Conservation (phyloP, 1,140 invertebrate genomes). For the Heliconius hewitsoni region DNA sequence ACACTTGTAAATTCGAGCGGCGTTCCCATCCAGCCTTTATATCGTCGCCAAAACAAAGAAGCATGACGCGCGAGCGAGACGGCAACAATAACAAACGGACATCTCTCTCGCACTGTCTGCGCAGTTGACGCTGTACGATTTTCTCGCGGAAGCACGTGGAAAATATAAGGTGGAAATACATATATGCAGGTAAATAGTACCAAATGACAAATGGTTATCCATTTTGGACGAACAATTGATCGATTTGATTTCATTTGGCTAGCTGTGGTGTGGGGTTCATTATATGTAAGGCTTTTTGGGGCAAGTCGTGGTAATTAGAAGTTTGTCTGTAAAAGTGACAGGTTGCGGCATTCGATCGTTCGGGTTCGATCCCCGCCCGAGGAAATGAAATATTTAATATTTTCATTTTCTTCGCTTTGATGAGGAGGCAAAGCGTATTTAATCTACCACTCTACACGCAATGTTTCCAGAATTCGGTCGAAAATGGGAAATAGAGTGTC, state of each 20-base stretch:
- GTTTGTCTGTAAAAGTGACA: no score
- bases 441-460: no score
- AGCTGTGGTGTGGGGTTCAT: conserved; percentile 46
- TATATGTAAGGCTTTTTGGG: not conserved
- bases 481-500: no score
- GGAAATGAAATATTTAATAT: no score
- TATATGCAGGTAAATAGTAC: not conserved
- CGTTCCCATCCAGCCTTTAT: conserved; percentile 71
- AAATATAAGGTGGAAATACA: conserved; percentile 47
- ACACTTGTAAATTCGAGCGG: conserved; percentile 73
- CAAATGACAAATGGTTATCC: not conserved
- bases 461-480: no score
- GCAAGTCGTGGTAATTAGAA: no score
- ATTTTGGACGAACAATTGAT: not conserved
- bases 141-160: conserved; percentile 64
- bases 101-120: conserved; percentile 67
- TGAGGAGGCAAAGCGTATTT: no score
- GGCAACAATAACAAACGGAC: conserved; percentile 71
- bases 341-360: no score
- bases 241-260: conserved; percentile 30
- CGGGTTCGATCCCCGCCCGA: no score
- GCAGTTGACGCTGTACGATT: conserved; percentile 67
- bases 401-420: no score
- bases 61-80: conserved; percentile 65
- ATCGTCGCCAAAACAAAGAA: conserved; percentile 79